Conservation (phyloP, 2,888 invertebrate genomes). For the Ecliptopera silaceata region DNA sequence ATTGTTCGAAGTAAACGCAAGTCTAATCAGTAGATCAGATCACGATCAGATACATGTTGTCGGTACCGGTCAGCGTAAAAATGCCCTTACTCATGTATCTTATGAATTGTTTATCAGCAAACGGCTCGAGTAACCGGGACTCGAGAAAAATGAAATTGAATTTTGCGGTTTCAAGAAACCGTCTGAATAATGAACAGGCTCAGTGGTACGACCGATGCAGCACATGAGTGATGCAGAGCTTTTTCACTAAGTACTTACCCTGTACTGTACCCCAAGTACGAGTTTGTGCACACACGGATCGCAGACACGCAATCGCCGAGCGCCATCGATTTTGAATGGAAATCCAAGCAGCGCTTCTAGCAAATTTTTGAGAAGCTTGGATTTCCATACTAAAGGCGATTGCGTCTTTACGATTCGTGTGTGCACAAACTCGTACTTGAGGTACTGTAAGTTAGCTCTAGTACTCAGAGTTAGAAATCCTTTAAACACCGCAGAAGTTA, state of each 20-base stretch:
- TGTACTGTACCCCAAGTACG: too few relatives aligned
- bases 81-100: conserved; percentile 17
- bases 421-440: too few relatives aligned
- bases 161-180: conserved; percentile 23
- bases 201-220: conserved; percentile 11
- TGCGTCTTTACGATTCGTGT: too few relatives aligned
- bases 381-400: too few relatives aligned
- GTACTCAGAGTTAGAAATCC: neutral
- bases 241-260: conserved; percentile 1
- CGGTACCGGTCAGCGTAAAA: neutral
- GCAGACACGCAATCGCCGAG: too few relatives aligned
- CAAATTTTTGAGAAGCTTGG: too few relatives aligned
- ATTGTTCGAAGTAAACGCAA: too few relatives aligned
- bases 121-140: conserved; percentile 28
- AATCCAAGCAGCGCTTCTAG: too few relatives aligned
- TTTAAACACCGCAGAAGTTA: neutral
- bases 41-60: too few relatives aligned
- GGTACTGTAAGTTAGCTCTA: neutral
- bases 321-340: too few relatives aligned
- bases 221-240: conserved; percentile 6
- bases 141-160: conserved; percentile 34
- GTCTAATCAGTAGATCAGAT: too few relatives aligned
- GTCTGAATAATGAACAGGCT: conserved; percentile 25
- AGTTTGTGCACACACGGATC: too few relatives aligned
- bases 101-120: conserved; percentile 33